Conservation (phyloP, 53 echinoderm and acorn worm species). For the Mesocentrotus franciscanus region DNA sequence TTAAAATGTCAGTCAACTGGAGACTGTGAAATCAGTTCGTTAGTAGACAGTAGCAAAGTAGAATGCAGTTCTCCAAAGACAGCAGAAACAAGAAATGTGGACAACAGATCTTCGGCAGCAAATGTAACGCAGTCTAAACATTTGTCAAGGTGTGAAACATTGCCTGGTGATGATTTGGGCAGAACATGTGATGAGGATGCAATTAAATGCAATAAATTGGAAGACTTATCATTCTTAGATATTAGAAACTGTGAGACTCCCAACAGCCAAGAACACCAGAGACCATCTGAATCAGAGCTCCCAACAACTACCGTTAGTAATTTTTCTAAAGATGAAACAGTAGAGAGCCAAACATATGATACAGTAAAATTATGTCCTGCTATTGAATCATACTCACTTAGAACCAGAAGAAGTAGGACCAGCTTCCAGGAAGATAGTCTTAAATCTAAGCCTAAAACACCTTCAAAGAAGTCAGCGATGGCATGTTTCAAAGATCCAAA, state of each 20-base stretch:
- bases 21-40: neutral
- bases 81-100: neutral
- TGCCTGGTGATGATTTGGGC: neutral
- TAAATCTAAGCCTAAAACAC: slow-evolving; percentile 2
- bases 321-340: neutral
- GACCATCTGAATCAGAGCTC: neutral
- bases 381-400: neutral
- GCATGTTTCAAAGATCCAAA: neutral
- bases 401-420: neutral
- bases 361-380: neutral
- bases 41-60: neutral
- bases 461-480: neutral
- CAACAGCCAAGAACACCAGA: neutral
- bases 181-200: neutral
- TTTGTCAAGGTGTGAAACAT: neutral
- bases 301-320: neutral
- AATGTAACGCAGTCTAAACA: neutral
- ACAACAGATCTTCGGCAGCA: neutral
- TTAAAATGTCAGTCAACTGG: neutral
- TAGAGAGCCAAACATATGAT: neutral
- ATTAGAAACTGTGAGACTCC: neutral
- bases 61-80: neutral
- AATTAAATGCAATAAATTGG: neutral
- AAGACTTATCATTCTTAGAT: neutral
- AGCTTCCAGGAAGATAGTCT: neutral